phyloP scores from a whole-genome alignment of 2,888 invertebrate genomes.

The Tanypteryx hageni region DNA sequence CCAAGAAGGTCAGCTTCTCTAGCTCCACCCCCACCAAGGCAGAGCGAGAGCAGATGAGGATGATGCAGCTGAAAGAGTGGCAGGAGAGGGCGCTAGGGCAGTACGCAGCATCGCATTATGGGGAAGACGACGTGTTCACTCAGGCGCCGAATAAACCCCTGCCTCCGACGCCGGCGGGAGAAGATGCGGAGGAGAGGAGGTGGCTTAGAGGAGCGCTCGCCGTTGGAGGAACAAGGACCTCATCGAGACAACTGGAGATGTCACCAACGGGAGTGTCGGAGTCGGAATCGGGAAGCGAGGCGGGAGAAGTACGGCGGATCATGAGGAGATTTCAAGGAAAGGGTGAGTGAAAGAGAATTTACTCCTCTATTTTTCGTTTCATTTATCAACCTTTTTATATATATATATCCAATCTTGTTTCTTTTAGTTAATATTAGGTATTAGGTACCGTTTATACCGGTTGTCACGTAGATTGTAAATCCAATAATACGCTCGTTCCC shows the following conservation, averaged over 20 bases:
- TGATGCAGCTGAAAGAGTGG: slow-evolving; percentile 48
- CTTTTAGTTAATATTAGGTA: too few species aligned
- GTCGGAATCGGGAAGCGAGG: slow-evolving; percentile 85
- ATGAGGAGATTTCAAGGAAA: slow-evolving; percentile 70
- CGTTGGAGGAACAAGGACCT: slow-evolving; percentile 2
- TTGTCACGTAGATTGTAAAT: too few species aligned
- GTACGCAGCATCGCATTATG: background rate
- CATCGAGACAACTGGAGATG: slow-evolving; percentile 3
- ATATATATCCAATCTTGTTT: too few species aligned
- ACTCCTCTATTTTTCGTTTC: too few species aligned
- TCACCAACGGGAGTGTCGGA: slow-evolving; percentile 72
- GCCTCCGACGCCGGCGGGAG: slow-evolving; percentile 15
- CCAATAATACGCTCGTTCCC: too few species aligned
- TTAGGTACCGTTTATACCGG: too few species aligned
- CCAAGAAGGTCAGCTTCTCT: slow-evolving; percentile 47
- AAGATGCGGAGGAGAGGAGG: slow-evolving; percentile 18
- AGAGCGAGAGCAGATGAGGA: slow-evolving; percentile 44
- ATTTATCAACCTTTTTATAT: too few species aligned
- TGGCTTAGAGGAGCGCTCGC: slow-evolving; percentile 18
- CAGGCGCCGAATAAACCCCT: slow-evolving; percentile 47
- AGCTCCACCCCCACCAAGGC: slow-evolving; percentile 43
- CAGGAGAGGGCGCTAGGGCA: slow-evolving; percentile 33
- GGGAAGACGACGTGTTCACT: slow-evolving; percentile 38
- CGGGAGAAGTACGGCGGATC: slow-evolving; percentile 83
- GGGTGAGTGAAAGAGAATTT: background rate